Evolutionary conservation across 2,797 vertebrate genomes (phyloP).

Genomic region (Chaunax sp.): DNA sequence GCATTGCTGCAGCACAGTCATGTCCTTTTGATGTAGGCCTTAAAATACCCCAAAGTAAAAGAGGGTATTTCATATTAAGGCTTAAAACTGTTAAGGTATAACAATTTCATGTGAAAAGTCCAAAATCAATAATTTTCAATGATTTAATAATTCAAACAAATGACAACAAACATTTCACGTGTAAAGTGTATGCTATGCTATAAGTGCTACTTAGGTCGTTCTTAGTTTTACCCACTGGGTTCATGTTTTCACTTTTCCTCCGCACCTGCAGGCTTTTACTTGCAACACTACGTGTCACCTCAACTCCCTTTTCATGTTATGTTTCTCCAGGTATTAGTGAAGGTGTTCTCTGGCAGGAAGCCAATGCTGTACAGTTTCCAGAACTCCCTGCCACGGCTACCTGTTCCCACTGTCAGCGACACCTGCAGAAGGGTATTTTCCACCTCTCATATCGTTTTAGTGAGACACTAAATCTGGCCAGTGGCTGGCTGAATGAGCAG

Average conservation of each 20-base stretch:
- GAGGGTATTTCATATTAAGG: neutral
- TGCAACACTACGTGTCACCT: slow-evolving; percentile 18
- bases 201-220: neutral
- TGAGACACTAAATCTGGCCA: neutral
- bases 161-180: neutral
- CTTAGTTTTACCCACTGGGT: neutral
- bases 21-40: neutral
- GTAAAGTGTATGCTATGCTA: neutral
- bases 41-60: neutral
- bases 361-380: slow-evolving; percentile 99
- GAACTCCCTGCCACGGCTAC: slow-evolving; percentile 91
- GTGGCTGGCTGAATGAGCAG: neutral
- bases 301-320: slow-evolving; percentile 9
- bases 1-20: neutral
- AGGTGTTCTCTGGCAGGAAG: slow-evolving; percentile 94
- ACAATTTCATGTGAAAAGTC: neutral
- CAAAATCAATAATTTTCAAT: neutral
- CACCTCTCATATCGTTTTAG: neutral
- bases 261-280: neutral
- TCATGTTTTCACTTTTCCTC: slow-evolving; percentile 7
- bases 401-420: slow-evolving; percentile 90
- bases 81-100: neutral
- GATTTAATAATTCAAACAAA: neutral
- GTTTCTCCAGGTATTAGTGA: slow-evolving; percentile 83
- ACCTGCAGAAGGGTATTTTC: slow-evolving; percentile 86